These are phyloP conservation scores for Pseudomyrmex sp. DNA, from an alignment of 1,140 invertebrate genomes.

Conservation along the genomic window DNA sequence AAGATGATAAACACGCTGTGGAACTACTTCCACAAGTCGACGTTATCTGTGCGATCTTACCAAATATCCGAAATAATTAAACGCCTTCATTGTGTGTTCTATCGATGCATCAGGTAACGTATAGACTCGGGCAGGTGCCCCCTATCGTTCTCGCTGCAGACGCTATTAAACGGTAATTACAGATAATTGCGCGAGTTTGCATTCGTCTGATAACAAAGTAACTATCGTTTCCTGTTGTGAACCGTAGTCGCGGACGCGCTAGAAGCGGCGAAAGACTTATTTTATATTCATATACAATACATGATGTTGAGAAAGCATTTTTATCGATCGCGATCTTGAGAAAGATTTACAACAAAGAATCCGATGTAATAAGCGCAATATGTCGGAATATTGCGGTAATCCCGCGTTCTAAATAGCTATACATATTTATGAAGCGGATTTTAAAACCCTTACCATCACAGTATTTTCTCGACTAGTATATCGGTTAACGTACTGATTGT, in stretches of 20 bases:
- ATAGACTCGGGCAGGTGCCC: constrained; percentile 55
- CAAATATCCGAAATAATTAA: constrained; percentile 71
- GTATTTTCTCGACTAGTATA: constrained; percentile 3
- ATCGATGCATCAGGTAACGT: constrained; percentile 63
- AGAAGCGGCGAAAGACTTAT: constrained; percentile 42
- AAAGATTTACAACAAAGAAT: constrained; percentile 45
- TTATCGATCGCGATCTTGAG: constrained; percentile 37
- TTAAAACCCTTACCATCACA: neutral
- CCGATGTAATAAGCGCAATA: neutral
- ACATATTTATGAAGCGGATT: constrained; percentile 51
- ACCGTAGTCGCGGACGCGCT: constrained; percentile 35
- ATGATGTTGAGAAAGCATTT: constrained; percentile 14
- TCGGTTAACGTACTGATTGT: constrained; percentile 20
- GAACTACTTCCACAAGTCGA: constrained; percentile 15
- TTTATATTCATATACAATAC: constrained; percentile 40
- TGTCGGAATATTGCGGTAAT: constrained; percentile 21
- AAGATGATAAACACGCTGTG: constrained; percentile 12
- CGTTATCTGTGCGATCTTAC: constrained; percentile 59
- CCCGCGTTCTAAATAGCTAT: constrained; percentile 12
- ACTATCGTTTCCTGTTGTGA: constrained; percentile 70
- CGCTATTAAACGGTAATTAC: constrained; percentile 74
- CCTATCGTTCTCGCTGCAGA: constrained; percentile 30
- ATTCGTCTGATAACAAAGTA: constrained; percentile 71
- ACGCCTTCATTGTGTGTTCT: constrained; percentile 42
- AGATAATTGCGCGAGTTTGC: constrained; percentile 72